Evolutionary conservation across 2,888 invertebrate species (phyloP).

Genomic region (Mythimna lalbum): DNA sequence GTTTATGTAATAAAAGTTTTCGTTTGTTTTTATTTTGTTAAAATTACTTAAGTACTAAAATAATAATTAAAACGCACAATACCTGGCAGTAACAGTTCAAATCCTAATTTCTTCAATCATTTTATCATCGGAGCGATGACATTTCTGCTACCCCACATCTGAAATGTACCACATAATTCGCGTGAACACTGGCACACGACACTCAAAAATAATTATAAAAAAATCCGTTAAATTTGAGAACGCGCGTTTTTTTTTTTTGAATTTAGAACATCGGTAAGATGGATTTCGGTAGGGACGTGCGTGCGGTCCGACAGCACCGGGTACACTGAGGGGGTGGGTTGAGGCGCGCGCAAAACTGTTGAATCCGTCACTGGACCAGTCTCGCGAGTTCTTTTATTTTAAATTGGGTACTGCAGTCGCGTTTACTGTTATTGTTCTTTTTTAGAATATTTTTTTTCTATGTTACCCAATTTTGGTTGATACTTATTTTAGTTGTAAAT

Average conservation of each 20-base stretch:
- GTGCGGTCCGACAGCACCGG: constrained; percentile 62
- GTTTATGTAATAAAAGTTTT: neutral
- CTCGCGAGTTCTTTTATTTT: constrained; percentile 50
- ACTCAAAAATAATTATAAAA: constrained; percentile 64
- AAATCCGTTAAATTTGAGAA: constrained; percentile 51
- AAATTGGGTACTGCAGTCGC: constrained; percentile 67
- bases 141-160: constrained; percentile 80
- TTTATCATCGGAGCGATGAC: constrained; percentile 74
- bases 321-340: constrained; percentile 75
- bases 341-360: constrained; percentile 89
- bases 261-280: constrained; percentile 72
- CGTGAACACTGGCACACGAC: constrained; percentile 69
- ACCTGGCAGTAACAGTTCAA: constrained; percentile 77
- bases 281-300: constrained; percentile 71
- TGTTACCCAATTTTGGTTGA: too few species aligned
- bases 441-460: constrained; percentile 3
- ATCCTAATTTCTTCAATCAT: constrained; percentile 74
- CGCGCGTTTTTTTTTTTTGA: constrained; percentile 63
- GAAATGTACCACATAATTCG: constrained; percentile 80
- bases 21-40: neutral
- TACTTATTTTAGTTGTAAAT: neutral
- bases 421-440: constrained; percentile 30
- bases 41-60: constrained; percentile 14
- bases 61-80: constrained; percentile 51
- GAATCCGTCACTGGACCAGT: constrained; percentile 75